Conservation (phyloP, 2,113 vertebrate genomes). For the Psilopogon haemacephalus region DNA sequence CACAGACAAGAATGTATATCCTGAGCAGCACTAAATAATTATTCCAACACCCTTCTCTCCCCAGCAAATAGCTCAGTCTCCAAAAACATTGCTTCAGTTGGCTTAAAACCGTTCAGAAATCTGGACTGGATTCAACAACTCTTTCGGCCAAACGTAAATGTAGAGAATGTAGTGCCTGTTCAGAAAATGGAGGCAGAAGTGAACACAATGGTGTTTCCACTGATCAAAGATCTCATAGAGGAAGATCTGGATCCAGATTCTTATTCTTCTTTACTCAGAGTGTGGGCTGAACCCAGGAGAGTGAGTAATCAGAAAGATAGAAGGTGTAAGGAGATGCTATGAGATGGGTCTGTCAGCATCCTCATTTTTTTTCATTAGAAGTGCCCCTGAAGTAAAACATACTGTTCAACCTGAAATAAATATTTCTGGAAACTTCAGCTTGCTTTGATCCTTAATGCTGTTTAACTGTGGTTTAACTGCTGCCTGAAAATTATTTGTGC, state of each 20-base stretch:
- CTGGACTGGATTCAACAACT: slow-evolving; percentile 26
- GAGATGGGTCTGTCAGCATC: neutral
- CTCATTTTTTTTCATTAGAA: neutral
- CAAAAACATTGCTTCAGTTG: neutral
- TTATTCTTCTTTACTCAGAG: neutral
- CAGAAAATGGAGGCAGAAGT: slow-evolving; percentile 25
- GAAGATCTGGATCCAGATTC: neutral
- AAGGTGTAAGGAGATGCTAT: neutral
- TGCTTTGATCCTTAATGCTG: slow-evolving; percentile 25
- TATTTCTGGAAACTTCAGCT: neutral
- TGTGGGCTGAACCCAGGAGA: neutral
- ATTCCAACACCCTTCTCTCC: neutral
- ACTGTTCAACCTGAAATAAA: slow-evolving; percentile 2
- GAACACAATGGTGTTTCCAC: neutral
- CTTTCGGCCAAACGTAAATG: slow-evolving; percentile 1
- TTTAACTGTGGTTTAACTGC: slow-evolving; percentile 33
- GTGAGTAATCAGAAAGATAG: fast-evolving
- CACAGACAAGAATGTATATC: neutral
- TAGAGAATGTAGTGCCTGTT: neutral
- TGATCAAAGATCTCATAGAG: neutral
- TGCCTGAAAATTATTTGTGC: neutral
- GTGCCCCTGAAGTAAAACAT: neutral
- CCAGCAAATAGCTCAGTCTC: slow-evolving; percentile 2
- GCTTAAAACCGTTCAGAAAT: slow-evolving; percentile 28
- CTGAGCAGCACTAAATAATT: slow-evolving; percentile 11